Evolutionary conservation across 1,140 invertebrate species (phyloP), one percentile per base, ranked within the genome.

Genomic region (Eupristina koningsbergeri): DNA sequence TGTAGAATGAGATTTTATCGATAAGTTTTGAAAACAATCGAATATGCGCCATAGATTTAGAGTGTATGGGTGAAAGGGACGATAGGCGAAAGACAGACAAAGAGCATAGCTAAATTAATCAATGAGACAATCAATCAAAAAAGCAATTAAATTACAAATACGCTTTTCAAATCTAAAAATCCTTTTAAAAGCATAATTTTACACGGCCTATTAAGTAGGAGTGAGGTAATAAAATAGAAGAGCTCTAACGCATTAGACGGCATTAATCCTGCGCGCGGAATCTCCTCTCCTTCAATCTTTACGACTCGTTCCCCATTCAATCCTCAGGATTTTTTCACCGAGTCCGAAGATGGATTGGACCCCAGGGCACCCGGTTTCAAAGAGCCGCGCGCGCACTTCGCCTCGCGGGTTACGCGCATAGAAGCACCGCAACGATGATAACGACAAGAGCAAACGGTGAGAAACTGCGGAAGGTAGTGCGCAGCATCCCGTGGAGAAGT

Each of bases 151-250:
- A 45, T 47, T 63, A 67, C 15, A 34, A 67, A 47, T 74, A 15
- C 31, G n/a, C 9, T 39, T 19, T 71, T 8, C 0, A 77, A 77
- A 61, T 9, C 34, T 17, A 34, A 64, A 64, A 64, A 34, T 31
- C 61, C 58, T 8, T 36, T 80, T 36, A 67, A 13, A 58, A 31
- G 34, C 3, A 17, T 26, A 81, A 81, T 81, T 80, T 29, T 9
- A 39, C 36, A 36, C 79, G 50, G 34, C 13, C 64, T 53, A 58
- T 71, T 58, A 81, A n/a, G 17, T 15, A 45, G 1, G 64, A 74
- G 73, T 75, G 64, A 75, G 22, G 47, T 75, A 81, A 75, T 75
- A 81, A 81, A 81, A 75, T 29, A 81, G 11, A 39, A 41, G 29
- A 0, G 31, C 15, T 5, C 22, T 41, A 75, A 75, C 45, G 41